Evolutionary conservation across 2,113 vertebrate genomes (phyloP).

Genomic region (Barnardius zonarius): DNA sequence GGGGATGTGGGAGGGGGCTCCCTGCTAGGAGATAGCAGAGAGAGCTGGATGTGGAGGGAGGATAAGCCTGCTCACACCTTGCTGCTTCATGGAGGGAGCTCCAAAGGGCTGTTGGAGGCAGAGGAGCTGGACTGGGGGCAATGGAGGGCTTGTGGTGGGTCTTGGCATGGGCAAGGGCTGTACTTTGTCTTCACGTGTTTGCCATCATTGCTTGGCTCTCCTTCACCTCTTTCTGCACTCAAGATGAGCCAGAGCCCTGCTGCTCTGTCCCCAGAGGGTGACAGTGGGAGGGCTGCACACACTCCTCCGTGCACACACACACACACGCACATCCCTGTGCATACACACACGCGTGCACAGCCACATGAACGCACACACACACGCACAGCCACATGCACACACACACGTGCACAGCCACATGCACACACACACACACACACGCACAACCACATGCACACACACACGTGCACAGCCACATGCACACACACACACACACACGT

Average conservation of each 20-base stretch:
- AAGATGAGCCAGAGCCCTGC: background rate
- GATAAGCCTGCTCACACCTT: background rate
- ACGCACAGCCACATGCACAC: too few species aligned
- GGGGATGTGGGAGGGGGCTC: background rate
- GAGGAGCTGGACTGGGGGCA: fast-evolving
- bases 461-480: too few species aligned
- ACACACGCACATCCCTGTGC: too few species aligned
- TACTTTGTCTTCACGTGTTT: background rate
- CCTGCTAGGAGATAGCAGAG: background rate
- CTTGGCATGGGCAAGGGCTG: background rate
- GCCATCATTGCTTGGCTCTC: background rate
- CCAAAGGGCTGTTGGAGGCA: fast-evolving
- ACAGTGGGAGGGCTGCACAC: background rate
- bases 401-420: too few species aligned
- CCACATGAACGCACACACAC: fast-evolving
- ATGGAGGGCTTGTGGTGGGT: background rate
- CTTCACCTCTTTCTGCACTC: background rate
- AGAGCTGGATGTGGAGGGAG: fast-evolving
- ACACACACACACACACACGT: background rate
- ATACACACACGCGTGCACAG: background rate
- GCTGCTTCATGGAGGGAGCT: background rate
- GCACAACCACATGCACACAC: background rate
- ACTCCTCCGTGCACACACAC: background rate
- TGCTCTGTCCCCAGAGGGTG: background rate
- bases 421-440: background rate